A percentile compares a stretch with the other conserved stretches of the same genome.
phyloP scores from a whole-genome alignment of 2,113 vertebrate species.

The Ascaphus truei region DNA sequence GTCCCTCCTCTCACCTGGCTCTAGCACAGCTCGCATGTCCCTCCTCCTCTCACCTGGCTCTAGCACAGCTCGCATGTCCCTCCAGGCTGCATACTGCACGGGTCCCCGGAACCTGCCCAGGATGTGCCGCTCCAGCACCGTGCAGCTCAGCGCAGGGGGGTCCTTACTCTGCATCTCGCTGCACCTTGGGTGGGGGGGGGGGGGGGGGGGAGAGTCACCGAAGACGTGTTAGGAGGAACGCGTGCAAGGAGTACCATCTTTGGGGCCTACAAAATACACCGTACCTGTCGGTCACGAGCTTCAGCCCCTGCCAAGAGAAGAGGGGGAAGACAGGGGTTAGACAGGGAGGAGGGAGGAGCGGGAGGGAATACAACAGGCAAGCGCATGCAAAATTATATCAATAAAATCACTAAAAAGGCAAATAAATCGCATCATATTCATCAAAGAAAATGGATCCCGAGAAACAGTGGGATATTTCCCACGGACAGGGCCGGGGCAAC shows the following conservation, averaged over 20 bases:
- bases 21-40: neutral
- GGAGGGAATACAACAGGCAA: too few species aligned
- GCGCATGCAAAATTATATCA: too few species aligned
- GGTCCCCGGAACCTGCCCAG: conserved; percentile 27
- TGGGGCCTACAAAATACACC: neutral
- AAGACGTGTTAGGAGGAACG: neutral
- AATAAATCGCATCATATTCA: too few species aligned
- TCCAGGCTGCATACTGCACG: conserved; percentile 24
- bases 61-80: conserved; percentile 16
- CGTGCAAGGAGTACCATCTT: neutral
- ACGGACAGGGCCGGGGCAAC: too few species aligned
- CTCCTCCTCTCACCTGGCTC: conserved; percentile 17
- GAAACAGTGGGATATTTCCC: too few species aligned
- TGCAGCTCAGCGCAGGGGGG: neutral
- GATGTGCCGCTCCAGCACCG: neutral
- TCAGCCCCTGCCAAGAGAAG: too few species aligned
- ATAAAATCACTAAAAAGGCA: too few species aligned
- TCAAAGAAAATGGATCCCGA: too few species aligned
- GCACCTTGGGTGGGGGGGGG: neutral
- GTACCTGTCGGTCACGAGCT: neutral
- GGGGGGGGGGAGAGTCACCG: neutral
- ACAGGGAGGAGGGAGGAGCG: too few species aligned
- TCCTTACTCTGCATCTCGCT: neutral
- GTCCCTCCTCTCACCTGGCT: conserved; percentile 7
- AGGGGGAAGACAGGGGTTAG: too few species aligned